Evolutionary conservation across 2,888 invertebrate species (phyloP), one percentile per base, ranked within the genome.

Genomic region (Leucophenga maculata): DNA sequence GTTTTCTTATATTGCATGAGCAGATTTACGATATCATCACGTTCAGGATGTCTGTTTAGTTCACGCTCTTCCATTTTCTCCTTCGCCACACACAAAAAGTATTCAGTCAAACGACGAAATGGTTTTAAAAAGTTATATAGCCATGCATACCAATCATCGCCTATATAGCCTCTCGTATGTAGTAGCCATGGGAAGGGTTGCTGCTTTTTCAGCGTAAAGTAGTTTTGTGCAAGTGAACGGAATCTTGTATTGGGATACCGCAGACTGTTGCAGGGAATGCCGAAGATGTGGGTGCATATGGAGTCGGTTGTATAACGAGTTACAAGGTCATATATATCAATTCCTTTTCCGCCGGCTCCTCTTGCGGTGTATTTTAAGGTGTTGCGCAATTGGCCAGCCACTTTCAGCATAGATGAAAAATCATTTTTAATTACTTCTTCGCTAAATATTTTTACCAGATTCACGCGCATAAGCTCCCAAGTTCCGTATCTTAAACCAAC

Each of bases 251-350:
- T 76, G 0, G 88, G 84, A 75, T 89, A 77, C 18, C 80, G 83
- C 16, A 90, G 80, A 57, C 88, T 87, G 68, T 90, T 89, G 72
- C 88, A 86, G 16, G 89, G 85, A 0, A 90, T 83, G 4, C 90
- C 90, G 76, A 90, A 90, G 0, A 87, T 89, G 74, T 89, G 88
- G 1, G 80, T 82, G n/a, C 89, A 89, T 69, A 90, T 90, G 0
- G 90, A 89, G 77, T 91, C 90, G 9, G 89, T 89, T 0, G 90
- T 89, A 65, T 85, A 90, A 22, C 88, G n/a, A n/a, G n/a, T n/a
- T n/a, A 85, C 0, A 88, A 87, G 44, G 88, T 78, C 0, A 89
- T 68, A 14, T 89, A n/a, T n/a, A n/a, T n/a, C n/a, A n/a, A n/a
- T n/a, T n/a, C n/a, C n/a, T n/a, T n/a, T n/a, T n/a, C n/a, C n/a